Percentiles rank a stretch among this genome's conserved stretches.
Conservation (phyloP, 2,113 vertebrate genomes). For the Tapirus terrestris region DNA sequence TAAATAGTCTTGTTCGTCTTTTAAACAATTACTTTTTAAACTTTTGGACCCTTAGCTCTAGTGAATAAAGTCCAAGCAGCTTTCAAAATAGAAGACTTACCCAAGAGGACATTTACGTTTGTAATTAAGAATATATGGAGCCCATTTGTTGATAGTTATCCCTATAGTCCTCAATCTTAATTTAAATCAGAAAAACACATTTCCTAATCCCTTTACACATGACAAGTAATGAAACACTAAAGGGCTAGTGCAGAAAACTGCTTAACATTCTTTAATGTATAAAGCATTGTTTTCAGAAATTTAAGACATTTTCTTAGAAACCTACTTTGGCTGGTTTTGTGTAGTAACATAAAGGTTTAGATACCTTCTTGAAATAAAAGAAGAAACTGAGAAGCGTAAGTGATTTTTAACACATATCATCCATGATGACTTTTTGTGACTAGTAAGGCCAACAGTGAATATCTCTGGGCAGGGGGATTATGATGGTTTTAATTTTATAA, state of each 20-base stretch:
- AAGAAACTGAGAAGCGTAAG: background rate
- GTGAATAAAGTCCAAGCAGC: slow-evolving; percentile 40
- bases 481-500: slow-evolving; percentile 28
- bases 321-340: background rate
- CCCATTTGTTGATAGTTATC: slow-evolving; percentile 11
- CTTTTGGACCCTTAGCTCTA: background rate
- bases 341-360: background rate
- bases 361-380: slow-evolving; percentile 18
- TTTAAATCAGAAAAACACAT: slow-evolving; percentile 48
- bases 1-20: background rate
- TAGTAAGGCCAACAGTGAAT: background rate
- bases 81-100: slow-evolving; percentile 28
- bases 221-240: slow-evolving; percentile 33
- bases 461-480: background rate
- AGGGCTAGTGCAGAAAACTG: slow-evolving; percentile 12
- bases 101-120: background rate
- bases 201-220: slow-evolving; percentile 19
- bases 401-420: background rate
- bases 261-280: background rate
- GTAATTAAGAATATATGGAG: slow-evolving; percentile 9
- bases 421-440: background rate
- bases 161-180: background rate
- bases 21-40: background rate
- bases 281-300: slow-evolving; percentile 32
- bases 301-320: slow-evolving; percentile 46